These are phyloP conservation scores for Catocala fraxini DNA, from an alignment of 2,888 invertebrate genomes.

Conservation along the genomic window DNA sequence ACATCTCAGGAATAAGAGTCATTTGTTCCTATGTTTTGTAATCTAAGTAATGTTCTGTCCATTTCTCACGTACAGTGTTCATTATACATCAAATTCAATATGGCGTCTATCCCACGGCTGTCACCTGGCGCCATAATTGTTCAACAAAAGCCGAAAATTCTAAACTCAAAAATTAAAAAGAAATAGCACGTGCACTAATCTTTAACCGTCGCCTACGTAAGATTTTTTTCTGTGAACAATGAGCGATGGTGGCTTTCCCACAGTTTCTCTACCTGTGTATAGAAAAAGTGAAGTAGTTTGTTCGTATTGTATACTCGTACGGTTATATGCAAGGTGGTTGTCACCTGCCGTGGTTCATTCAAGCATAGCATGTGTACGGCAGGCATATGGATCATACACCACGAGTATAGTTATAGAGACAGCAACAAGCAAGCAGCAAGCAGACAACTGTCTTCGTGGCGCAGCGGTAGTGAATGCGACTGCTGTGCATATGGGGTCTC, in stretches of 20 bases:
- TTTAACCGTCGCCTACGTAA: constrained; percentile 20
- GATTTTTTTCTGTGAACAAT: constrained; percentile 40
- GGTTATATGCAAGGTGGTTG: constrained; percentile 23
- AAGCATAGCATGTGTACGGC: background rate
- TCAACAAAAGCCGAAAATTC: constrained; percentile 28
- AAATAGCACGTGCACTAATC: constrained; percentile 57
- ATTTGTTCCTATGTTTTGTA: too few relatives aligned
- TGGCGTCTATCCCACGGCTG: constrained; percentile 37
- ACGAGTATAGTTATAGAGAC: too few relatives aligned
- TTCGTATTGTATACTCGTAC: constrained; percentile 11
- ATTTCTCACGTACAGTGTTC: too few relatives aligned
- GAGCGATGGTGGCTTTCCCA: constrained; percentile 58
- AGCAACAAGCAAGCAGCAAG: too few relatives aligned
- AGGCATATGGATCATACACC: too few relatives aligned
- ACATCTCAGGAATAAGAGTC: too few relatives aligned
- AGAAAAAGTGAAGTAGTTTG: constrained; percentile 15
- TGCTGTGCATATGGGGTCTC: too few relatives aligned
- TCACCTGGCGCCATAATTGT: constrained; percentile 39
- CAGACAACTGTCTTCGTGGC: too few relatives aligned
- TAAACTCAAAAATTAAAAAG: constrained; percentile 25
- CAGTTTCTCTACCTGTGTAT: constrained; percentile 67
- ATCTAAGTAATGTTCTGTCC: too few relatives aligned
- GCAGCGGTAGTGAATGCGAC: too few relatives aligned
- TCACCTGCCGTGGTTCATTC: constrained; percentile 17
- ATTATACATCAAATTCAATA: constrained; percentile 15